Evolutionary conservation across 2,888 invertebrate genomes (phyloP).

Genomic region (Idaea straminata): DNA sequence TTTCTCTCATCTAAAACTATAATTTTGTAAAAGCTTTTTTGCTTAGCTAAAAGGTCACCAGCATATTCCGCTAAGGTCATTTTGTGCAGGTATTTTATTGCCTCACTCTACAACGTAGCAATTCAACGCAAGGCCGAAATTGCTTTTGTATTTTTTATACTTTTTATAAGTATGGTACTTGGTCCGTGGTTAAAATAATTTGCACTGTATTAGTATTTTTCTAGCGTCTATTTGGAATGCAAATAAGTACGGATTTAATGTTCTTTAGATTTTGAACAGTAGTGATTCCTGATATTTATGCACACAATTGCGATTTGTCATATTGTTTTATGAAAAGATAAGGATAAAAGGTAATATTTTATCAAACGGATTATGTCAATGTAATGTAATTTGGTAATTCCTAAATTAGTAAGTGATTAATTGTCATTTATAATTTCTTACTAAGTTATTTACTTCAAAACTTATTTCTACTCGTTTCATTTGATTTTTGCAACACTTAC

Average conservation of each 20-base stretch:
- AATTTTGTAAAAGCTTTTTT: constrained; percentile 61
- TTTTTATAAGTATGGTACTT: constrained; percentile 42
- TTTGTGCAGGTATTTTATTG: constrained; percentile 69
- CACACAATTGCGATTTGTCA: neutral
- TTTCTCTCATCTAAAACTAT: constrained; percentile 42
- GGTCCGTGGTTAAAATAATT: constrained; percentile 38
- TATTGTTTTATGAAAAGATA: neutral
- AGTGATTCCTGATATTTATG: neutral
- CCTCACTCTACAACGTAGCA: constrained; percentile 64
- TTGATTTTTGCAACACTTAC: neutral
- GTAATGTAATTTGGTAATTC: neutral
- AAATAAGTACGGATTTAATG: neutral
- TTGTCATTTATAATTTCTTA: neutral
- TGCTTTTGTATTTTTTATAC: constrained; percentile 58
- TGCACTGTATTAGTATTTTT: constrained; percentile 16
- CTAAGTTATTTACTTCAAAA: neutral
- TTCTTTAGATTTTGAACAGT: neutral
- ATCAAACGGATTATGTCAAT: neutral
- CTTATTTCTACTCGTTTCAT: neutral
- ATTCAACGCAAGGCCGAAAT: constrained; percentile 71
- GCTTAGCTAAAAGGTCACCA: constrained; percentile 57
- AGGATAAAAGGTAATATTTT: neutral
- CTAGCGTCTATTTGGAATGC: neutral
- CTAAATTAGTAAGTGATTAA: neutral
- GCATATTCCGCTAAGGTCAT: constrained; percentile 71